Percentiles rank a stretch among this genome's conserved stretches.
These are phyloP conservation scores for Macrocentrus cingulum DNA, from an alignment of 1,140 invertebrate genomes.

Conservation along the genomic window DNA sequence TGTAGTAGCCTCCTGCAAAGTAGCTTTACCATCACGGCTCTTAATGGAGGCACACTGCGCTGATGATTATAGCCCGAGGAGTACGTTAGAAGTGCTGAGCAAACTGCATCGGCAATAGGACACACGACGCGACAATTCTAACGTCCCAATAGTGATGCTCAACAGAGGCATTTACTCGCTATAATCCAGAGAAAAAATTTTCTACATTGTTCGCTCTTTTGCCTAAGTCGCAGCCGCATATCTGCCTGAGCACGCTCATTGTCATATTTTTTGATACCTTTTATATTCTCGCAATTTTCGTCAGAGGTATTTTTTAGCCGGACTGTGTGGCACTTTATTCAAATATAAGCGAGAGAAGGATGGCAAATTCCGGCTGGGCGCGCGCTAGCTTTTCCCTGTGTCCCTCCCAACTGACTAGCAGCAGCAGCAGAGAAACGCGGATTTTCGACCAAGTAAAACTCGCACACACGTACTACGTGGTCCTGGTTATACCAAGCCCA, in stretches of 20 bases:
- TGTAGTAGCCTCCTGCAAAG: too few species aligned
- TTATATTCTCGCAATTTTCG: slow-evolving; percentile 16
- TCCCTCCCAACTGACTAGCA: not conserved
- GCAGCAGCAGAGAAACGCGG: not conserved
- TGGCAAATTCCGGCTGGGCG: not conserved
- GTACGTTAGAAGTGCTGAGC: too few species aligned
- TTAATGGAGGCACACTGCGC: too few species aligned
- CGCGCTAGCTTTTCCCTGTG: not conserved
- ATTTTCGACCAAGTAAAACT: slow-evolving; percentile 10
- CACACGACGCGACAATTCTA: too few species aligned
- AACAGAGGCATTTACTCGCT: too few species aligned
- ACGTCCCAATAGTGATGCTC: too few species aligned
- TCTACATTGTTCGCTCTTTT: too few species aligned
- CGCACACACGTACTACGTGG: slow-evolving; percentile 3
- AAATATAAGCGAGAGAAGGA: slow-evolving; percentile 2
- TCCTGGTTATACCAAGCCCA: slow-evolving; percentile 17
- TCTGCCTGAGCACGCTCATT: not conserved
- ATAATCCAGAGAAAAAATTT: too few species aligned
- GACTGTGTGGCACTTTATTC: slow-evolving; percentile 11
- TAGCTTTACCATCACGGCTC: too few species aligned
- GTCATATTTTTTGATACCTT: not conserved
- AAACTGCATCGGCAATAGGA: too few species aligned
- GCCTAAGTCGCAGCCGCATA: not conserved
- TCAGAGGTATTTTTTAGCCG: slow-evolving; percentile 8
- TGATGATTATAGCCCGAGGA: too few species aligned